These are phyloP conservation scores for Lepidocyrtoides sp. DNA, from an alignment of 2,888 invertebrate species.

Conservation along the genomic window DNA sequence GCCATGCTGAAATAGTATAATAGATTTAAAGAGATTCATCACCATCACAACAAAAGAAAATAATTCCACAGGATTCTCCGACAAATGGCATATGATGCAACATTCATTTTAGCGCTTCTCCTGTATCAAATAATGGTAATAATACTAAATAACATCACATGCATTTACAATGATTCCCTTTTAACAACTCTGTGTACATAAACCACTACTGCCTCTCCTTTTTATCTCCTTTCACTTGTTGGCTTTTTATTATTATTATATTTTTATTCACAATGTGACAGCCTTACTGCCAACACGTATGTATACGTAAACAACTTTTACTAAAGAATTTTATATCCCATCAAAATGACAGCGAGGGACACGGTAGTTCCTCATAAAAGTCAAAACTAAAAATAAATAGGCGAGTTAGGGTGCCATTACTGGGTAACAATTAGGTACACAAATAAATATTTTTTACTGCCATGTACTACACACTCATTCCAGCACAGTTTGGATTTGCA, in stretches of 20 bases:
- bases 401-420: not conserved
- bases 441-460: not conserved
- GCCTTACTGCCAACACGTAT: not conserved
- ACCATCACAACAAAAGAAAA: not conserved
- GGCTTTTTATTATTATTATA: not conserved
- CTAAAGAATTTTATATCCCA: slow-evolving; percentile 8
- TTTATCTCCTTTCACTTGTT: not conserved
- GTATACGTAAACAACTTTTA: not conserved
- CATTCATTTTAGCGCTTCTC: too few relatives aligned
- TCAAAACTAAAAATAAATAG: slow-evolving; percentile 15
- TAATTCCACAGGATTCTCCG: not conserved
- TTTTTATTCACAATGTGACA: too few relatives aligned
- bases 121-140: too few relatives aligned
- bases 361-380: not conserved
- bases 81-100: not conserved
- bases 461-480: too few relatives aligned
- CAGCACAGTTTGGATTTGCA: too few relatives aligned
- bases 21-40: not conserved
- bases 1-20: not conserved
- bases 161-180: not conserved
- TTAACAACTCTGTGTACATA: not conserved
- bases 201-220: not conserved
- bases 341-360: not conserved
- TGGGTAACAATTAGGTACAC: too few relatives aligned
- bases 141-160: too few relatives aligned